Evolutionary conservation across 23 tunicate genomes (phyloP), one percentile per base, ranked within the genome.

Genomic region (Halocynthia aurantium): DNA sequence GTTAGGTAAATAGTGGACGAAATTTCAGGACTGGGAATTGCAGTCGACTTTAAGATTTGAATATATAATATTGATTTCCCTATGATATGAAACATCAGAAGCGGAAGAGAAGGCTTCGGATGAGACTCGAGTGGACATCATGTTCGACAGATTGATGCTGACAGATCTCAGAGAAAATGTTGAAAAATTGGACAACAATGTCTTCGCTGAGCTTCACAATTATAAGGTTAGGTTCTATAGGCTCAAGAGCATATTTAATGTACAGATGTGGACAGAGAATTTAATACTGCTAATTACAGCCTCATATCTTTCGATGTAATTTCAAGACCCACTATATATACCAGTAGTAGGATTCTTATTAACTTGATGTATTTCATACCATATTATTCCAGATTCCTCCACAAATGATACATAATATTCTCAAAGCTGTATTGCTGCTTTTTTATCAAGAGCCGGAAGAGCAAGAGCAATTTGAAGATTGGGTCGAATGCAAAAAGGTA

Each of bases 101-200:
- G 96, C 96, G 6, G 96, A 89, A 61, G 88, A 84, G 22, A 68
- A 78, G 15, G 87, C 80, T 13, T 69, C 84, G 6, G 96, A 89
- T 62, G 96, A 89, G 52, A 84, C 85, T 9, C 75, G 96, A 51
- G 96, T 89, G 49, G 96, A 89, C 71, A 89, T 89, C 40, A 89
- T 89, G 96, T 89, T 89, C 76, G 96, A 89, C 56, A 77, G 96
- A 52, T 76, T 89, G 50, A 89, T 89, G 96, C 78, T 89, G 55
- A 89, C 96, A 12, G 96, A 89, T 53, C 81, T 89, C 53, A 65
- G 96, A 7, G 96, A 89, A 56, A 89, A 89, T 73, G 96, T 89
- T 68, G 70, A 70, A 7, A 89, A 84, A 53, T 60, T 89, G 60
- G 96, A 89, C 82, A 89, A 61, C 76, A 89, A 69, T 76, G 85